Base-by-base conservation (phyloP, 2,888 invertebrate genomes). In the Calameuta pallipes region DNA sequence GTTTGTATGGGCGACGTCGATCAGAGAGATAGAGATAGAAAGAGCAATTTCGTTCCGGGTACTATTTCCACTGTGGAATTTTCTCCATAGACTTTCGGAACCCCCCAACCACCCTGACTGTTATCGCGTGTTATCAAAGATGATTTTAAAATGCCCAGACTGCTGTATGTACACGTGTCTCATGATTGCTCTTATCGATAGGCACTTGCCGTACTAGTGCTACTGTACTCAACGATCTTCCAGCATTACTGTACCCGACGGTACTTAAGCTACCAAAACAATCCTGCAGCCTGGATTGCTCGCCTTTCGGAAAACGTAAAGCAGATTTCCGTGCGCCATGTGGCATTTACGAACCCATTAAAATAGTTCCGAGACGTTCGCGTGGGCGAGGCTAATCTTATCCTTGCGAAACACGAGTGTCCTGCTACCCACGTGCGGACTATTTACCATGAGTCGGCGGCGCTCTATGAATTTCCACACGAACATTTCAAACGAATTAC, bases 331-430 rank as follows among this genome's bases (percentile, higher is more conserved):
- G 33, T 71, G 31, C 15, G 23, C 41, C 35, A 31, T 0, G 11
- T 30, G 68, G 73, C 76, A 78, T 78, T 78, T 78, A 78, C 71
- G 37, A 75, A 73, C 68, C 68, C 76, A 73, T 78, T 78, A 76
- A 78, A 78, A 78, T 76, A 78, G 78, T 78, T 30, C 73, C 71
- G 68, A 71, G 76, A 69, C 69, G 71, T 70, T 76, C 41, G 41
- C 74, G 81, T 82, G 75, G 81, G 81, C 81, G 81, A 79, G 23
- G 36, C 75, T 74, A 76, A 76, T 74, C 74, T 68, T 80, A 79
- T 81, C 78, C 36, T 78, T 79, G 79, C 79, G 75, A 79, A 79
- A 80, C 78, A 79, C 80, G 78, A 76, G 71, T 76, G 69, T 79
- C 76, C 69, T 70, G 73, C 76, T 56, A 71, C 79, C 76, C 80